Evolutionary conservation across 2,113 vertebrate species (phyloP).

Genomic region (Muntiacus muntjak): DNA sequence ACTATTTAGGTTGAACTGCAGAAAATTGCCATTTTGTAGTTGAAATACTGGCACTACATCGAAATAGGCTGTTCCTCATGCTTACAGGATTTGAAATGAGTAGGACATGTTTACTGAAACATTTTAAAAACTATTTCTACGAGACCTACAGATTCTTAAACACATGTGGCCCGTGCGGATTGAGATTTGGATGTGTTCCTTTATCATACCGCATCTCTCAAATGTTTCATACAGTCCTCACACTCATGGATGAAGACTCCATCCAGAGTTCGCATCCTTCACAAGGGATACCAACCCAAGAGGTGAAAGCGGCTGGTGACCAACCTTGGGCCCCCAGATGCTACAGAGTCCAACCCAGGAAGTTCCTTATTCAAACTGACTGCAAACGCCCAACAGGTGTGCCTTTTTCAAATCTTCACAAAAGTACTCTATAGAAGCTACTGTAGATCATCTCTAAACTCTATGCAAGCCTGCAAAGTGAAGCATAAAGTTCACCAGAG

Average conservation of each 20-base stretch:
- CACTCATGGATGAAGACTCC: too few species aligned
- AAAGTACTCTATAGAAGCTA: neutral
- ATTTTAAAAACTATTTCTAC: neutral
- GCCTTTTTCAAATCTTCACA: neutral
- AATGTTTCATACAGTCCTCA: neutral
- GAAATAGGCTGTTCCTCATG: neutral
- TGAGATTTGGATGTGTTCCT: neutral
- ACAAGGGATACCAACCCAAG: neutral
- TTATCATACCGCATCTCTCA: neutral
- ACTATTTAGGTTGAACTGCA: neutral
- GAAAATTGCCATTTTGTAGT: neutral
- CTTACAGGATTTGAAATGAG: neutral
- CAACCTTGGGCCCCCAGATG: neutral
- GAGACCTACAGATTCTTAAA: neutral
- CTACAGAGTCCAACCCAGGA: neutral
- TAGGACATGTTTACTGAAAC: neutral
- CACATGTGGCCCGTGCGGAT: fast-evolving
- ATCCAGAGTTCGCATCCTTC: neutral
- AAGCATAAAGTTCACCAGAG: neutral
- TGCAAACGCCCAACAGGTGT: neutral
- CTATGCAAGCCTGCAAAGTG: neutral
- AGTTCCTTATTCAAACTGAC: neutral
- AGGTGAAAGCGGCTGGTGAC: fast-evolving
- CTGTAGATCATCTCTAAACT: neutral
- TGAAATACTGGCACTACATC: neutral